Evolutionary conservation across 92 coral and sea anemone genomes (phyloP).

Genomic region (Bergia sp.): DNA sequence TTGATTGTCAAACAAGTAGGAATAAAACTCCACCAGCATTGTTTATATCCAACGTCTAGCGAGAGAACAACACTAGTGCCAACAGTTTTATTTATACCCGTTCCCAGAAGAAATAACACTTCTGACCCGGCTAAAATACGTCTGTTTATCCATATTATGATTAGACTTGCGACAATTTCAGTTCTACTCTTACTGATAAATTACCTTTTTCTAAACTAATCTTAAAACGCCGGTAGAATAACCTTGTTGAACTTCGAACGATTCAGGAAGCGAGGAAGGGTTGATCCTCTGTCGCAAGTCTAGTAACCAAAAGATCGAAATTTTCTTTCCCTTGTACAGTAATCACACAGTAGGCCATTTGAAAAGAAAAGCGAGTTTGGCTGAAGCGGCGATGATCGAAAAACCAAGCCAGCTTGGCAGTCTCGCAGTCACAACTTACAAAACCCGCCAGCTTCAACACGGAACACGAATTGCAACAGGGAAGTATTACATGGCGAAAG

Average conservation of each 20-base stretch:
- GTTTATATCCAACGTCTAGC: neutral
- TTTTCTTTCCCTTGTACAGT: constrained; percentile 13
- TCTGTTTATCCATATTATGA: neutral
- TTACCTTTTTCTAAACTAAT: neutral
- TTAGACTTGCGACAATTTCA: constrained; percentile 13
- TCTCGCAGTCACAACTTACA: neutral
- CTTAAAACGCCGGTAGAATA: constrained; percentile 7
- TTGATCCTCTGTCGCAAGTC: constrained; percentile 1
- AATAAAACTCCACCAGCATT: neutral
- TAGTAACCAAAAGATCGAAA: neutral
- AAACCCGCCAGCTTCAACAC: constrained; percentile 17
- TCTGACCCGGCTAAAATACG: neutral
- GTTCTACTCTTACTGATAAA: constrained; percentile 1
- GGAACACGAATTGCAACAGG: constrained; percentile 41
- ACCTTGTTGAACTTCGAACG: constrained; percentile 8
- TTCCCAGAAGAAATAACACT: constrained; percentile 2
- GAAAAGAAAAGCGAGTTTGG: neutral
- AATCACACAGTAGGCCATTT: constrained; percentile 13
- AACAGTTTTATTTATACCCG: constrained; percentile 1
- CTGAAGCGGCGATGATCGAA: constrained; percentile 7
- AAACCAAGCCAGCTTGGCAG: neutral
- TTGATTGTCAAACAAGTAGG: neutral
- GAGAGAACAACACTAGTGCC: neutral
- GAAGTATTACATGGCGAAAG: constrained; percentile 39
- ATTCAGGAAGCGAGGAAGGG: constrained; percentile 31